These are phyloP conservation scores for Cephalopachus bancanus DNA, from an alignment of 2,797 vertebrate genomes.

Conservation along the genomic window DNA sequence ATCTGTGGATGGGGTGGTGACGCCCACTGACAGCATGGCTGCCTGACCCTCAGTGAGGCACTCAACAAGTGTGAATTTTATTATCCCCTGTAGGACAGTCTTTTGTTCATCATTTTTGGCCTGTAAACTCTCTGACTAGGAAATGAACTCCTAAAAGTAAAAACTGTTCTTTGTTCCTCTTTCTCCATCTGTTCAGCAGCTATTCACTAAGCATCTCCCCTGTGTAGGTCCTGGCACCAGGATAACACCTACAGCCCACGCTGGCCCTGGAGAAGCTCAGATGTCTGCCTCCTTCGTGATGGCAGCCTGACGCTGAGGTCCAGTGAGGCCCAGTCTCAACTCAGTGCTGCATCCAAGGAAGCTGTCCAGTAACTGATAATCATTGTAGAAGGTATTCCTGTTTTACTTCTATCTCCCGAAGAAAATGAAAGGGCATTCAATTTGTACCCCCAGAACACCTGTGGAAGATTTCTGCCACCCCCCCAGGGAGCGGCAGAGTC, in stretches of 20 bases:
- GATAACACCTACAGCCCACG: accelerated
- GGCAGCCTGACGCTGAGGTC: too few relatives aligned
- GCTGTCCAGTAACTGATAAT: too few relatives aligned
- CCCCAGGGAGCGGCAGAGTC: neutral
- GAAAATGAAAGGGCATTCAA: neutral
- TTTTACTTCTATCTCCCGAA: neutral
- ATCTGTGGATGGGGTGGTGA: neutral
- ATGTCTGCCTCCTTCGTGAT: neutral
- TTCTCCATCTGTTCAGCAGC: neutral
- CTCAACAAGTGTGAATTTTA: neutral
- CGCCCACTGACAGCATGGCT: too few relatives aligned
- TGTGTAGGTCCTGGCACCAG: neutral
- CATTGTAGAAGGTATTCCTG: neutral
- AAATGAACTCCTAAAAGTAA: neutral
- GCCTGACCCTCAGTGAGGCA: neutral
- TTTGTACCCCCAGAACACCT: neutral
- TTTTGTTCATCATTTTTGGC: neutral
- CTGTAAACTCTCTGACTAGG: neutral
- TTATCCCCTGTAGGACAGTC: neutral
- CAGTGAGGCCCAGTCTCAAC: neutral
- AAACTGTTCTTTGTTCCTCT: neutral
- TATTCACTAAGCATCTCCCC: neutral
- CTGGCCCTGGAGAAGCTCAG: too few relatives aligned
- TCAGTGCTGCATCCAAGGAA: neutral
- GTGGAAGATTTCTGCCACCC: neutral